These are phyloP conservation scores for Clytia hemisphaerica DNA, from an alignment of 30 jellyfish, hydroid and myxozoan species.

Conservation along the genomic window DNA sequence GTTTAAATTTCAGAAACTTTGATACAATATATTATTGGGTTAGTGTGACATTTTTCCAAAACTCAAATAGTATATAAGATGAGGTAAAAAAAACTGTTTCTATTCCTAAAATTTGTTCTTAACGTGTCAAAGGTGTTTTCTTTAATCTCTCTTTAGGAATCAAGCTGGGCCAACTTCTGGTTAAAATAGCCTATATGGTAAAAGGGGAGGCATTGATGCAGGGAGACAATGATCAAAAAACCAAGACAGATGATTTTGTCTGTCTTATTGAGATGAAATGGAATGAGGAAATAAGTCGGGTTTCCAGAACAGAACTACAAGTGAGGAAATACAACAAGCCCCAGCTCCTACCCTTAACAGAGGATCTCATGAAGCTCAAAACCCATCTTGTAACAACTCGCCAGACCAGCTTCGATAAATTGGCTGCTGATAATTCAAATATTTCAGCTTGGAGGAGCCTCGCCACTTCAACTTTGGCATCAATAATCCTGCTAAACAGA, in stretches of 20 bases:
- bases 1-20: too few species aligned
- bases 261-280: background rate
- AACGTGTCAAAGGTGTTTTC: too few species aligned
- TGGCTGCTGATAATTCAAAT: background rate
- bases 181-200: background rate
- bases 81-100: too few species aligned
- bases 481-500: slow-evolving; percentile 24
- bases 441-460: slow-evolving; percentile 17
- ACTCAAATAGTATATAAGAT: too few species aligned
- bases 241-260: background rate
- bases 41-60: too few species aligned
- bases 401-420: background rate
- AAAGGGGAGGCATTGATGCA: background rate
- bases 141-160: too few species aligned
- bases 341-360: slow-evolving; percentile 16
- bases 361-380: slow-evolving; percentile 19
- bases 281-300: background rate
- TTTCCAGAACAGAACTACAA: background rate
- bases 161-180: background rate
- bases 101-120: too few species aligned
- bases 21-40: too few species aligned
- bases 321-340: slow-evolving; percentile 19
- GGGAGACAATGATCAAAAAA: background rate
- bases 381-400: slow-evolving; percentile 4
- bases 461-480: slow-evolving; percentile 11